Evolutionary conservation across 2,888 invertebrate genomes (phyloP).

Genomic region (Andricus curvator): DNA sequence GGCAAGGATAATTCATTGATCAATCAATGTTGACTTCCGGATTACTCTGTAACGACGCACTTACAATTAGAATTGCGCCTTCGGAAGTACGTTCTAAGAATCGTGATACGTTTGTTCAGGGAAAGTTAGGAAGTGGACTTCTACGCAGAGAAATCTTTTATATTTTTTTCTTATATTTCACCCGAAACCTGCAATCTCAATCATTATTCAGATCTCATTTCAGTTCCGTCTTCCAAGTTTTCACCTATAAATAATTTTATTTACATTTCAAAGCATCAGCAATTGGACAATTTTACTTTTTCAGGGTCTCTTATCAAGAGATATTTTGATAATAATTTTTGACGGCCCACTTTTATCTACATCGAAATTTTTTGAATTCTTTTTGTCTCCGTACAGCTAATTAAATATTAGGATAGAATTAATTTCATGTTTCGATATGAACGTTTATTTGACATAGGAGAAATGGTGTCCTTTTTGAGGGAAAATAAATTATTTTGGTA

Average conservation of each 20-base stretch:
- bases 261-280: not conserved
- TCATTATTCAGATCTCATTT: conserved; percentile 15
- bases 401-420: too few relatives aligned
- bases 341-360: not conserved
- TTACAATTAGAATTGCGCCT: conserved; percentile 39
- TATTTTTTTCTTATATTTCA: not conserved
- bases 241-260: not conserved
- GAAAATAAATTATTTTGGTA: too few relatives aligned
- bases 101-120: conserved; percentile 41
- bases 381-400: too few relatives aligned
- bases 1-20: conserved; percentile 43
- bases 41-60: conserved; percentile 52
- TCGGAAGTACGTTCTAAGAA: conserved; percentile 34
- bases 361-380: not conserved
- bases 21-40: conserved; percentile 47
- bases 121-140: conserved; percentile 36
- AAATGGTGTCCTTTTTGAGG: too few relatives aligned
- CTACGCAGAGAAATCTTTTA: conserved; percentile 13
- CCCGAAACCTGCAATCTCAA: conserved; percentile 19
- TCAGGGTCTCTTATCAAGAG: not conserved
- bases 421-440: not conserved
- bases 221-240: conserved; percentile 10
- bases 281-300: not conserved
- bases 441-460: too few relatives aligned
- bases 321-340: not conserved